phyloP scores from a whole-genome alignment of 2,888 invertebrate species.

The Cremastinae sp. region DNA sequence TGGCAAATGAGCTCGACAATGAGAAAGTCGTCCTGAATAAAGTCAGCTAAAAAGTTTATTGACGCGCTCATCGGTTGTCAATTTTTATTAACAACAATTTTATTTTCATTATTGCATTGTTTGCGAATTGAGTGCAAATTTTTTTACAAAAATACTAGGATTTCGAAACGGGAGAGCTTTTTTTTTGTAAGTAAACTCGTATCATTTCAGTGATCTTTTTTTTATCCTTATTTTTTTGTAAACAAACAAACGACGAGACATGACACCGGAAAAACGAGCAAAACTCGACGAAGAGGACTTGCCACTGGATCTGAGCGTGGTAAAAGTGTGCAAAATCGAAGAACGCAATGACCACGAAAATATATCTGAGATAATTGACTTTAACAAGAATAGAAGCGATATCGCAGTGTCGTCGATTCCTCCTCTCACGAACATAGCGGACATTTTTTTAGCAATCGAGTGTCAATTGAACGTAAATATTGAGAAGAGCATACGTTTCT shows the following conservation, averaged over 20 bases:
- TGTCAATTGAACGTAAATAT: slow-evolving; percentile 65
- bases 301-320: slow-evolving; percentile 68
- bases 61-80: too few species aligned
- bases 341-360: slow-evolving; percentile 3
- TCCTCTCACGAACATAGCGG: slow-evolving; percentile 60
- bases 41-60: too few species aligned
- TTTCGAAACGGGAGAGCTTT: too few species aligned
- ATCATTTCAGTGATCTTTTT: neutral
- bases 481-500: slow-evolving; percentile 68
- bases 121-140: neutral
- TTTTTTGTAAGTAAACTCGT: slow-evolving; percentile 21
- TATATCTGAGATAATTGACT: slow-evolving; percentile 3
- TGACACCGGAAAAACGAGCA: slow-evolving; percentile 64
- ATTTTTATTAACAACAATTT: too few species aligned
- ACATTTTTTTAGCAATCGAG: slow-evolving; percentile 70
- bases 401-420: neutral
- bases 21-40: too few species aligned
- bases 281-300: slow-evolving; percentile 66
- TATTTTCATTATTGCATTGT: slow-evolving; percentile 14
- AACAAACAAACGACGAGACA: slow-evolving; percentile 19
- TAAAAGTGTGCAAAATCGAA: slow-evolving; percentile 50
- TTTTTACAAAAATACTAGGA: neutral
- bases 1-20: too few species aligned
- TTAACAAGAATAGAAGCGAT: neutral
- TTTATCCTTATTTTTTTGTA: slow-evolving; percentile 4